Evolutionary conservation across 2,888 invertebrate species (phyloP).

Genomic region (Dicycla oo): DNA sequence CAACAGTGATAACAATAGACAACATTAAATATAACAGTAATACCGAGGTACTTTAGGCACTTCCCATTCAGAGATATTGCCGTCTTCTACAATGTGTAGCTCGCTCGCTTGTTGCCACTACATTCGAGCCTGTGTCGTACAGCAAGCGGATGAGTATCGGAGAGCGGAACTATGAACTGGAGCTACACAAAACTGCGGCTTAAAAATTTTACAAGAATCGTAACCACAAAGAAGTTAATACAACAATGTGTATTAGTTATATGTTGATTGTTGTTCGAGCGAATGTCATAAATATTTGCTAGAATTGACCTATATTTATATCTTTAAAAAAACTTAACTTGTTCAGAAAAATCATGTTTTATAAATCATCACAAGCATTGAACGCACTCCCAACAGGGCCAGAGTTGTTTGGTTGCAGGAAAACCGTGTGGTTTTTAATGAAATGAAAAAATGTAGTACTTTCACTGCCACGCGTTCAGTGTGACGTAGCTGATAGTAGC

Average conservation of each 20-base stretch:
- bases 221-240: neutral
- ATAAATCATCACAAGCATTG: neutral
- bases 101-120: constrained; percentile 11
- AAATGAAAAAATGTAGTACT: neutral
- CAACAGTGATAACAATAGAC: constrained; percentile 16
- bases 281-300: neutral
- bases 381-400: neutral
- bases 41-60: constrained; percentile 10
- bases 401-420: neutral
- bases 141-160: constrained; percentile 5
- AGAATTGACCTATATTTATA: neutral
- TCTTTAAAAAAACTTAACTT: neutral
- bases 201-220: neutral
- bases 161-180: neutral
- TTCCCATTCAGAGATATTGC: constrained; percentile 14
- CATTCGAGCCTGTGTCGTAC: neutral
- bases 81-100: constrained; percentile 25
- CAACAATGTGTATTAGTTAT: neutral
- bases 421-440: neutral
- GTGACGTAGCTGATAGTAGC: constrained; percentile 12
- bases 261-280: neutral
- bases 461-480: neutral
- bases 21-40: constrained; percentile 24
- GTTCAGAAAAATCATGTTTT: neutral
- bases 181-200: neutral